Base-by-base conservation (phyloP, 2,797 vertebrate species). In the Cichlasoma orientale region DNA sequence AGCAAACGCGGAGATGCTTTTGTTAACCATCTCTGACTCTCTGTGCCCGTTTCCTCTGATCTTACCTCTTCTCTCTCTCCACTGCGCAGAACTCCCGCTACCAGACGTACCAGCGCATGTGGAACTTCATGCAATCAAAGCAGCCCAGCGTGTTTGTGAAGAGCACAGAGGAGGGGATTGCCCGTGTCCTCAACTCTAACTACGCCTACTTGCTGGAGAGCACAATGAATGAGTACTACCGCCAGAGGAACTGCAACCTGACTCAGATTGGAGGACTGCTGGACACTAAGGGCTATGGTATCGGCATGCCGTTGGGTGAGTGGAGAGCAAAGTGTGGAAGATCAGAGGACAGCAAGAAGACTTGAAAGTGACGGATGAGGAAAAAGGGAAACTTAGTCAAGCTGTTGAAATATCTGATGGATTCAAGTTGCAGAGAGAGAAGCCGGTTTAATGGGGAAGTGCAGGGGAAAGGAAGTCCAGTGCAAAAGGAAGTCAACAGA, bases 101-200 rank as follows among this genome's bases (percentile, higher is more conserved):
- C 91, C 98, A 99, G 96, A 99, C 98, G 1, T 99, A 99, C 94
- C 98, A 99, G 89, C 95, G 98, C 38, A 99, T 99, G 98, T 99
- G 98, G 98, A 99, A 99, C 92, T 99, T 98, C 95, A 99, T 99
- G 98, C 96, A 99, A 90, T 99, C 98, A 10, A 99, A 99, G 94
- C 98, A 99, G 94, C 98, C 98, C 1, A 98, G 98, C 1, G 98
- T 99, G 87, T 99, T 99, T 13, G 98, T 99, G 86, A 99, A 99
- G 95, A 99, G 98, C 95, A 99, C 98, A 0, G 98, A 99, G 93
- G 98, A 99, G 85, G 98, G 98, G 38, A 99, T 99, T 1, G 98
- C 98, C 0, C 96, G 98, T 0, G 98, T 99, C 88, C 95, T 99
- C 88, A 99, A 99, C 91, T 99, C 98, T 89, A 99, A 99, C 92